These are phyloP conservation scores for Scaptomyza reducta DNA, from an alignment of 2,888 invertebrate genomes.

Conservation along the genomic window DNA sequence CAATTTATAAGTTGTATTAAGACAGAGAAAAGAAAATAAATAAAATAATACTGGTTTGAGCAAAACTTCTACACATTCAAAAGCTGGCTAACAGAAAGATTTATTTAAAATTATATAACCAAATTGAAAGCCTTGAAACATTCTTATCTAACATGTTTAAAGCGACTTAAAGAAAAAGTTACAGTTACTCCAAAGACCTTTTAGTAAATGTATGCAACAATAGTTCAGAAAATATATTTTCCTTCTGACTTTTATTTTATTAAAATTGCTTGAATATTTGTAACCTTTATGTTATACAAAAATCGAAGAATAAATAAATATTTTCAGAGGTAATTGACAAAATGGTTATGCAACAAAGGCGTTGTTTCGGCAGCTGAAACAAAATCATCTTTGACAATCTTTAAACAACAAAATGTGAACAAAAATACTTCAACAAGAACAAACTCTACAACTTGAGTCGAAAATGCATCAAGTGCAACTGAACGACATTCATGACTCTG, in stretches of 20 bases:
- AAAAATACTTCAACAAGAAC: conserved; percentile 17
- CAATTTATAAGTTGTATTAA: neutral
- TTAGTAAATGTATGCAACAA: neutral
- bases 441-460: conserved; percentile 16
- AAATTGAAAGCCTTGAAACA: neutral
- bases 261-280: neutral
- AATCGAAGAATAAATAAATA: neutral
- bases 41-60: neutral
- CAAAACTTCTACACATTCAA: neutral
- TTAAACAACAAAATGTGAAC: conserved; percentile 1
- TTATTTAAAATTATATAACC: neutral
- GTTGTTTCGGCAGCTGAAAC: conserved; percentile 29
- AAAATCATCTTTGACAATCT: neutral
- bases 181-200: neutral
- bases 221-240: no score
- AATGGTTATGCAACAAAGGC: conserved; percentile 17
- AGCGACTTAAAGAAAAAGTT: neutral
- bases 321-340: neutral
- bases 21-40: neutral
- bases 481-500: conserved; percentile 38
- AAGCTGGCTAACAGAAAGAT: neutral
- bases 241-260: neutral
- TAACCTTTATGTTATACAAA: neutral
- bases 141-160: neutral
- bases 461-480: conserved; percentile 35